These are phyloP conservation scores for Xerus inauris DNA, from an alignment of 2,113 vertebrate genomes.

Conservation along the genomic window DNA sequence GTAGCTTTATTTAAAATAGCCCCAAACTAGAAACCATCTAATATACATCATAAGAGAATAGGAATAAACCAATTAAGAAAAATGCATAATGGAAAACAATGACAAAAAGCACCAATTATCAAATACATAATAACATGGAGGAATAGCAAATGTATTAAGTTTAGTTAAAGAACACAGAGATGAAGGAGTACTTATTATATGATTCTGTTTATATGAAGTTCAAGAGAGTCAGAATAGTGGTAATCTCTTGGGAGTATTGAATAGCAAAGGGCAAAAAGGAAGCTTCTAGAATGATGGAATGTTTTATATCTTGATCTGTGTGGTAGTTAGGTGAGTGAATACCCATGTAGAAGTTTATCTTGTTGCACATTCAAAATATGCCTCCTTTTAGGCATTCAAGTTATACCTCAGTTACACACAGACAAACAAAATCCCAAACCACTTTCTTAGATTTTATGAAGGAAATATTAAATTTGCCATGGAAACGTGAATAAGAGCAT, in stretches of 20 bases:
- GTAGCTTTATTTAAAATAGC: not conserved
- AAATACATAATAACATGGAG: not conserved
- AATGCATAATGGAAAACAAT: not conserved
- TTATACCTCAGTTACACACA: not conserved
- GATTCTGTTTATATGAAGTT: not conserved
- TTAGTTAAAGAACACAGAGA: not conserved
- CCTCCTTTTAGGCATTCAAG: not conserved
- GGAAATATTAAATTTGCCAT: not conserved
- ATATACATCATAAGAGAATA: not conserved
- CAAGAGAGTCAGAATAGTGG: not conserved
- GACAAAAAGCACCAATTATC: not conserved
- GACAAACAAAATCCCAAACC: too few relatives aligned
- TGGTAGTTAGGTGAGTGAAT: not conserved
- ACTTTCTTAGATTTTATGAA: conserved; percentile 3
- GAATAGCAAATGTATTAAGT: not conserved
- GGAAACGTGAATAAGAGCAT: not conserved
- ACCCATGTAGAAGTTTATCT: not conserved
- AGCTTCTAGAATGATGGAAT: not conserved
- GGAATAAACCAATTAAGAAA: not conserved
- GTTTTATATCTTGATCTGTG: not conserved
- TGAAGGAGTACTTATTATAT: not conserved
- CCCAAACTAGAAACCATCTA: not conserved
- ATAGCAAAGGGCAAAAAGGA: not conserved
- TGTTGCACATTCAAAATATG: not conserved
- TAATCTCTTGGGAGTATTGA: not conserved